These are phyloP conservation scores for Taxidea taxus DNA, from an alignment of 2,113 vertebrate genomes.

Conservation along the genomic window DNA sequence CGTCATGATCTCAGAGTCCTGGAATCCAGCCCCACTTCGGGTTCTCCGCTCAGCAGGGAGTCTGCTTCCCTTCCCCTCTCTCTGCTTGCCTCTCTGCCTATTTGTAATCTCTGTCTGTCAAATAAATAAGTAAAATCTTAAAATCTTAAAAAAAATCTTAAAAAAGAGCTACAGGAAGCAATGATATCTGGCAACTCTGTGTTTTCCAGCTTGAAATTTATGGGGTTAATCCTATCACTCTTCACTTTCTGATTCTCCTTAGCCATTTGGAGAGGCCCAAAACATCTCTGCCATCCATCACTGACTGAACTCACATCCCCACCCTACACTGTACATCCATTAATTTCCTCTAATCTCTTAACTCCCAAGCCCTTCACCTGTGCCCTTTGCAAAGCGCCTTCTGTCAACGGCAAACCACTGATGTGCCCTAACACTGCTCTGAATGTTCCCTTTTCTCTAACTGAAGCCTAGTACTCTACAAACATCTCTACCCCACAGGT, in stretches of 20 bases:
- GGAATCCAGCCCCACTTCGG: no score
- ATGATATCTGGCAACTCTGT: not conserved
- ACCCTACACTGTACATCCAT: not conserved
- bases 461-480: not conserved
- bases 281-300: not conserved
- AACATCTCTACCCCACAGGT: not conserved
- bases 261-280: not conserved
- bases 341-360: constrained; percentile 66
- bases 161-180: not conserved
- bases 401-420: constrained; percentile 41
- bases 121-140: no score
- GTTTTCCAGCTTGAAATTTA: constrained; percentile 36
- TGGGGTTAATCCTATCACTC: constrained; percentile 60
- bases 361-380: constrained; percentile 29
- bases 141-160: no score
- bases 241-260: constrained; percentile 53
- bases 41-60: no score
- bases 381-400: constrained; percentile 40
- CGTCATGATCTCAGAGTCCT: no score
- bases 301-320: not conserved
- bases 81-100: no score
- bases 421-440: not conserved
- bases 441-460: not conserved
- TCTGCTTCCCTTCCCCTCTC: no score
- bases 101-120: no score